These are phyloP conservation scores for Acleris cristana DNA, from an alignment of 2,888 invertebrate genomes.

Conservation along the genomic window DNA sequence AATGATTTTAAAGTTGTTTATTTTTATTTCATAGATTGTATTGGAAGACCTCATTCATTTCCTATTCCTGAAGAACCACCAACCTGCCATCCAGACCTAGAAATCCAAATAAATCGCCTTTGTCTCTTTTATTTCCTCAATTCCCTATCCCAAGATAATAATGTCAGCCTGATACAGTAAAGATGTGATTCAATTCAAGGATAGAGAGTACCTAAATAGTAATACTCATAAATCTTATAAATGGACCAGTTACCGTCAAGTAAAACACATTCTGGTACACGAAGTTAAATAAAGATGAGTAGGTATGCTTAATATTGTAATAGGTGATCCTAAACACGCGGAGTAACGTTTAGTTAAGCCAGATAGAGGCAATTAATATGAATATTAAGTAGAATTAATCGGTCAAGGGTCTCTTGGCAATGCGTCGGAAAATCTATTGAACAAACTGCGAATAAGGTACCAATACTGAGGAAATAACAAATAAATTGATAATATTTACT, in stretches of 20 bases:
- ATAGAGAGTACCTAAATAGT: not conserved
- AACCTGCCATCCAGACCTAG: not conserved
- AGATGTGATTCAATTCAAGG: no score
- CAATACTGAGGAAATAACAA: not conserved
- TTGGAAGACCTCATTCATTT: slow-evolving; percentile 3
- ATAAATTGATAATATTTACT: no score
- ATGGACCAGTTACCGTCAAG: not conserved
- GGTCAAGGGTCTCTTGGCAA: slow-evolving; percentile 14
- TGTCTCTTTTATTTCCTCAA: slow-evolving; percentile 7
- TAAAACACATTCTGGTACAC: not conserved
- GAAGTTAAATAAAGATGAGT: slow-evolving; percentile 19
- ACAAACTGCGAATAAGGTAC: not conserved
- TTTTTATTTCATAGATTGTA: slow-evolving; percentile 6
- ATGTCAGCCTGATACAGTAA: no score
- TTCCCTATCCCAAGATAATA: not conserved
- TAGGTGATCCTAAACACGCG: slow-evolving; percentile 4
- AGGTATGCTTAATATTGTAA: slow-evolving; percentile 14
- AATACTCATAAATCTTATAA: not conserved
- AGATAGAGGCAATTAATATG: slow-evolving; percentile 28
- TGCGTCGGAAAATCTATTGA: not conserved
- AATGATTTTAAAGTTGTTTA: not conserved
- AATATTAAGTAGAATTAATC: slow-evolving; percentile 28
- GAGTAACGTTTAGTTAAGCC: slow-evolving; percentile 1
- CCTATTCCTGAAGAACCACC: slow-evolving; percentile 4
- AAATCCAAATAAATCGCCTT: slow-evolving; percentile 3